phyloP scores from a whole-genome alignment of 2,797 vertebrate genomes.

The Enteromius radiatus region DNA sequence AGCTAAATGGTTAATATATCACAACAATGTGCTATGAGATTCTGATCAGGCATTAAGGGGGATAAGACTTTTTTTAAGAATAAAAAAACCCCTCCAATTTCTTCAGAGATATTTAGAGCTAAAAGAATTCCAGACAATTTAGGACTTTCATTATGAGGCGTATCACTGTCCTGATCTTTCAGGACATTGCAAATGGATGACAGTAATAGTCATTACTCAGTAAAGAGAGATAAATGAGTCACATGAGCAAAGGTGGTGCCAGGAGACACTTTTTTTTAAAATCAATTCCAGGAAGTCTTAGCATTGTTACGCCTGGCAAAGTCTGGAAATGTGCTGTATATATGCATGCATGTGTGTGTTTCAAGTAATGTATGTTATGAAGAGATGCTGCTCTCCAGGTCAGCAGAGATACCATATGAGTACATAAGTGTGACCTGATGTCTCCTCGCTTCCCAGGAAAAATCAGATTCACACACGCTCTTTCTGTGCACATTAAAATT shows the following conservation, averaged over 20 bases:
- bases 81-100: not conserved
- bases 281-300: conserved; percentile 8
- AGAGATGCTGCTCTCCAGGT: conserved; percentile 1
- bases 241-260: not conserved
- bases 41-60: not conserved
- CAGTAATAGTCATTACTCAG: conserved; percentile 40
- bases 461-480: conserved; percentile 23
- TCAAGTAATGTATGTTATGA: conserved; percentile 7
- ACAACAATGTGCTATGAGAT: not conserved
- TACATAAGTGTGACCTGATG: conserved; percentile 30
- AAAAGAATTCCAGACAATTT: not conserved
- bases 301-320: not conserved
- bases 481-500: conserved; percentile 24
- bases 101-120: not conserved
- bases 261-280: conserved; percentile 29
- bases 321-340: not conserved
- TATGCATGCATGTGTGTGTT: not conserved
- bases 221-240: conserved; percentile 41
- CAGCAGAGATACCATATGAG: not conserved
- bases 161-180: conserved; percentile 27
- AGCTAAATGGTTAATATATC: not conserved
- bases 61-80: not conserved
- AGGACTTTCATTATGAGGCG: conserved; percentile 13
- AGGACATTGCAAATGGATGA: conserved; percentile 37
- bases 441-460: conserved; percentile 18